phyloP scores from a whole-genome alignment of 2,888 invertebrate species.

The Athripsodes cinereus region DNA sequence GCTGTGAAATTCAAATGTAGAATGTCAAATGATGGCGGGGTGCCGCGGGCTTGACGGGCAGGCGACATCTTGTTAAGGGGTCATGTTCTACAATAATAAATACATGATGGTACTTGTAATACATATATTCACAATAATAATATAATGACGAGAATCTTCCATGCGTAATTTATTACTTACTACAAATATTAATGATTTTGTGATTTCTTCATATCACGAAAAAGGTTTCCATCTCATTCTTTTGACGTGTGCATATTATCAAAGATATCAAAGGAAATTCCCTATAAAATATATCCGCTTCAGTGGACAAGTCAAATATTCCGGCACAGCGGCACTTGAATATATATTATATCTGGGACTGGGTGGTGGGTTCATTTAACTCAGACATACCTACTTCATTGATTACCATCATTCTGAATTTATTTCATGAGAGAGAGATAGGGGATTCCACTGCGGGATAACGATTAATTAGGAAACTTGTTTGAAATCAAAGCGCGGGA shows the following conservation, averaged over 20 bases:
- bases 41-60: background rate
- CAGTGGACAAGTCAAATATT: constrained; percentile 13
- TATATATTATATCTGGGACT: too few relatives aligned
- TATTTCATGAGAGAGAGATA: background rate
- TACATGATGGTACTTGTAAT: too few relatives aligned
- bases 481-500: background rate
- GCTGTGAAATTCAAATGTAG: constrained; percentile 8
- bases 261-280: constrained; percentile 1
- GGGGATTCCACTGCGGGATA: background rate
- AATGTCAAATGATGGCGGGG: constrained; percentile 15
- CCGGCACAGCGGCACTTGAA: background rate
- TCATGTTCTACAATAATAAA: background rate
- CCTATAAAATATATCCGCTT: constrained; percentile 2
- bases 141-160: too few relatives aligned
- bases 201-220: too few relatives aligned
- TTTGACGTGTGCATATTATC: constrained; percentile 17
- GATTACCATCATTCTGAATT: constrained; percentile 10
- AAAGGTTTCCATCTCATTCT: constrained; percentile 9
- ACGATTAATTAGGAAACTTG: constrained; percentile 6
- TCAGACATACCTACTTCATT: background rate
- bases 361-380: too few relatives aligned
- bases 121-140: too few relatives aligned
- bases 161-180: too few relatives aligned
- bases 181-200: too few relatives aligned
- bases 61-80: background rate